A percentile compares a stretch with the other conserved stretches of the same genome.
phyloP scores from a whole-genome alignment of 2,888 invertebrate species.

The Polyommatus iphigenia region DNA sequence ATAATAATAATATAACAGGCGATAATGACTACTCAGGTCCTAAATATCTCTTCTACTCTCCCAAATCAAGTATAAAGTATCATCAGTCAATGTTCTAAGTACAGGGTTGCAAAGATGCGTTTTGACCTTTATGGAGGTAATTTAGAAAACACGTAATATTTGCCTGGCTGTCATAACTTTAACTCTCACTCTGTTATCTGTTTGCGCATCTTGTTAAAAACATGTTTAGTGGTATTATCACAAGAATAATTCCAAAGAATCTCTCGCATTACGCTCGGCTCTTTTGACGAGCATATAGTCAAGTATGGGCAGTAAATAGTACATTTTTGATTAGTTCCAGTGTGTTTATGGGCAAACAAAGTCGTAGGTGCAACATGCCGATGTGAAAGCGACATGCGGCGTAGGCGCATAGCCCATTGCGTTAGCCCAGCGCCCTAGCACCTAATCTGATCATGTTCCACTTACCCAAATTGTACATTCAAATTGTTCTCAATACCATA shows the following conservation, averaged over 20 bases:
- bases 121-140: neutral
- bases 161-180: neutral
- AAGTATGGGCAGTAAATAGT: conserved; percentile 43
- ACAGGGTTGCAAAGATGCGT: no score
- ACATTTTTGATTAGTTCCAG: conserved; percentile 58
- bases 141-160: neutral
- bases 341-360: conserved; percentile 61
- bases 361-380: conserved; percentile 64
- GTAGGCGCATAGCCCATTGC: conserved; percentile 59
- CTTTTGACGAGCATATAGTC: neutral
- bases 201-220: conserved; percentile 7
- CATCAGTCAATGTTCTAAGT: neutral
- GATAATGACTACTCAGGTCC: no score
- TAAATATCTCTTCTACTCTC: neutral
- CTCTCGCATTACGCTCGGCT: neutral
- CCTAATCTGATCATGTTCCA: conserved; percentile 41
- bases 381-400: conserved; percentile 66
- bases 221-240: neutral
- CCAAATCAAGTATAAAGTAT: no score
- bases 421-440: conserved; percentile 50
- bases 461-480: conserved; percentile 23
- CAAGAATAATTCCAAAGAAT: neutral
- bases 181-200: neutral
- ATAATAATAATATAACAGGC: no score
- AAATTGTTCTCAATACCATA: neutral